Base-by-base conservation (phyloP, 2,113 vertebrate species). In the Pelmatolapia mariae region DNA sequence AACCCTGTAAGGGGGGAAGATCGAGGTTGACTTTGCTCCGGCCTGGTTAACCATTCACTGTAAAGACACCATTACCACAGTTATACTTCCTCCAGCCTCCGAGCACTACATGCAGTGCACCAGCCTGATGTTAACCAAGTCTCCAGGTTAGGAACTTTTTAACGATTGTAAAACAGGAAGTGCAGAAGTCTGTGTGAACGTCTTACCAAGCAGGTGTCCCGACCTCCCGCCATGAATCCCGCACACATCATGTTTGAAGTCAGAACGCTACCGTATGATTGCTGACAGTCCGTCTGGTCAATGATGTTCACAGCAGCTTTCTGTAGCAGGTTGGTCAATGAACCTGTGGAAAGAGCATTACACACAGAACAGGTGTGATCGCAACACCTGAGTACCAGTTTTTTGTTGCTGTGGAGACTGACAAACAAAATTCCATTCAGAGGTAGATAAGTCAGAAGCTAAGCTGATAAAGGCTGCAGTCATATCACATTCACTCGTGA, bases 141-240 rank as follows among this genome's bases (percentile, higher is more conserved):
- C 56, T 84, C 59, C 81, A 54, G 22, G 10, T 47, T 73, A 22
- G 26, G 18, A 76, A 13, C 61, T 38, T n/a, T 38, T 38, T 66
- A 66, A 31, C 83, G 13, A 36, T 22, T 87, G 47, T 43, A 31
- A 73, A 19, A 38, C 6, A 61, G 7, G 45, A 63, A 19, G 3
- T 19, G 10, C 13, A 50, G 47, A 31, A 12, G 40, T 29, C 31
- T 36, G 59, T 7, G 61, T 1, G 33, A 38, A 66, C 33, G 36
- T 89, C 98, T 97, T 95, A 99, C 99, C 86, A 97, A 96, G 56
- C 99, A 99, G 26, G 98, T 98, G 96, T 99, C 98, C 7, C 96
- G 95, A 0, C 97, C 95, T 26, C 98, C 98, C 13, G 97, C 97
- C 10, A 97, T 97, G 85, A 95, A 96, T 2, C 98, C 98, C 0